A percentile compares a stretch with the other conserved stretches of the same genome.
These are phyloP conservation scores for Engraulis encrasicolus DNA, from an alignment of 2,113 vertebrate species.

Conservation along the genomic window DNA sequence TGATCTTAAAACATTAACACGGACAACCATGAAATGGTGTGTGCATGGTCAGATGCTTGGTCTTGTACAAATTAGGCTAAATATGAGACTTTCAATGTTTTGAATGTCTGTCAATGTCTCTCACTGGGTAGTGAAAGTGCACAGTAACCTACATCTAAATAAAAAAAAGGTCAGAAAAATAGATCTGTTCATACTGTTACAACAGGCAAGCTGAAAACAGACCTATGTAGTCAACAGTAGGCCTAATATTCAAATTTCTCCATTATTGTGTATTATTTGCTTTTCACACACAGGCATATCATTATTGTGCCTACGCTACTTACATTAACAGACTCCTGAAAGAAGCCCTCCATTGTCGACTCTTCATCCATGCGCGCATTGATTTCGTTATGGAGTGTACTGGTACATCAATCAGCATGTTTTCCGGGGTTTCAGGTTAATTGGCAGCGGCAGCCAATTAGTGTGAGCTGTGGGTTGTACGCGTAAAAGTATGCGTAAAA, in stretches of 20 bases:
- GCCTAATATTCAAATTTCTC: neutral
- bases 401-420: constrained; percentile 30
- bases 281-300: neutral
- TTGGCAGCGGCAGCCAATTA: constrained; percentile 41
- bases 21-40: neutral
- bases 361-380: constrained; percentile 70
- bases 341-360: constrained; percentile 76
- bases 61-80: too few species aligned
- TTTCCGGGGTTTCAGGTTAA: constrained; percentile 26
- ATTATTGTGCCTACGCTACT: neutral
- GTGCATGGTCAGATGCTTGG: too few species aligned
- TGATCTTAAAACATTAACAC: neutral
- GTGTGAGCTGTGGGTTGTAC: neutral
- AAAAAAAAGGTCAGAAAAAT: too few species aligned
- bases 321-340: constrained; percentile 68
- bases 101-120: too few species aligned
- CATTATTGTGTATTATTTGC: neutral
- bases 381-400: neutral
- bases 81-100: too few species aligned
- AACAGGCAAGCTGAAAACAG: too few species aligned
- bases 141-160: too few species aligned
- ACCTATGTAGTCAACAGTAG: too few species aligned
- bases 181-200: too few species aligned
- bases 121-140: too few species aligned
- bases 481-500: too few species aligned